Evolutionary conservation across 2,888 invertebrate genomes (phyloP), one percentile per base, ranked within the genome.

Genomic region (Hedya salicella): DNA sequence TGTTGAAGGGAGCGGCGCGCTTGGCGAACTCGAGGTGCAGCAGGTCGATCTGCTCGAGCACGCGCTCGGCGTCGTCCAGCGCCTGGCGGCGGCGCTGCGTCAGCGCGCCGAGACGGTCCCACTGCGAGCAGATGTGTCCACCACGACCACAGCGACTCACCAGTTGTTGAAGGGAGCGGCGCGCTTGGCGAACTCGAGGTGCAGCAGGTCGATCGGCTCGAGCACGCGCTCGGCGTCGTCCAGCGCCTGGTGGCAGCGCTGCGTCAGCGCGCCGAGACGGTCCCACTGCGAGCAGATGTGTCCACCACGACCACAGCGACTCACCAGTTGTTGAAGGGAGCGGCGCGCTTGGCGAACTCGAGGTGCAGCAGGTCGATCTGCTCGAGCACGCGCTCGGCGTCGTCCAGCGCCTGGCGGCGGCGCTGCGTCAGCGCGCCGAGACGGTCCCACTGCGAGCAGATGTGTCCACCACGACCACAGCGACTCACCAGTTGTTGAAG

Each of bases 311-410:
- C 13, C 17, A 19, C 21, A 13, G 21, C n/a, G 19, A 21, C 17
- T 49, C 14, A 39, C 39, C 39, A 11, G 21, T 19, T 17, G 46
- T 17, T 17, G 17, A 44, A 44, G 4, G 16, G 8, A 81, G 99
- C 99, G 75, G 99, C 99, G 77, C 99, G 95, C 93, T 99, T 99
- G 76, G 99, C 99, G 91, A 99, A 99, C 93, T 99, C 99, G 85
- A 99, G 94, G 88, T 99, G 98, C 78, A 98, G 94, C 76, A 98
- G 96, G 89, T 99, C 98, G 21, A 9, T 19, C 21, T 19, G 46
- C 13, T 48, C 19, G 21, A 48, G 5, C 19, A 1, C 11, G 42
- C 97, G 95, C 92, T 98, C 98, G 66, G n/a, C 42, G 42, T 42
- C 42, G 42, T 42, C 42, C 14, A 14, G 14, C 14, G 42, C 14